Evolutionary conservation across 2,888 invertebrate species (phyloP).

Genomic region (Drymonia ruficornis): DNA sequence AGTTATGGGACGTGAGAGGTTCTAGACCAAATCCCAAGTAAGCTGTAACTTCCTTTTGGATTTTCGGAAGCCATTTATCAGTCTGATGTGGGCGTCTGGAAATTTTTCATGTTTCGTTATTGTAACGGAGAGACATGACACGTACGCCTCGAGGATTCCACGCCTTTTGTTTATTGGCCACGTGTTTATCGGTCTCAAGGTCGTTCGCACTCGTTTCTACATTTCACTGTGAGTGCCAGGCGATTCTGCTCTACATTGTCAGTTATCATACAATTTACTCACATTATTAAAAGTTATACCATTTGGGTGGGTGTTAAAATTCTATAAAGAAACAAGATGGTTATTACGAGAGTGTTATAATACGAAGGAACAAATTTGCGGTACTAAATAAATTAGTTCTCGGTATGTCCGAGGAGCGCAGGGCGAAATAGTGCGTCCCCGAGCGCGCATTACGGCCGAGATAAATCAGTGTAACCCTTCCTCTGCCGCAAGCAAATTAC

Average conservation of each 20-base stretch:
- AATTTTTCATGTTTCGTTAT: conserved; percentile 86
- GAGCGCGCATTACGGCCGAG: conserved; percentile 64
- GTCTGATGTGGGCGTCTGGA: conserved; percentile 85
- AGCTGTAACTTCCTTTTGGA: conserved; percentile 86
- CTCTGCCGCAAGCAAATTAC: conserved; percentile 74
- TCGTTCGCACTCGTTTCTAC: conserved; percentile 32
- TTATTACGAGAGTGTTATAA: conserved; percentile 40
- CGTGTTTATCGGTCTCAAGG: conserved; percentile 56
- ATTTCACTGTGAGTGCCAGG: conserved; percentile 23
- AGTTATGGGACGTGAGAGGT: conserved; percentile 85
- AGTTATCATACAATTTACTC: conserved; percentile 30
- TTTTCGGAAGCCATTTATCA: conserved; percentile 86
- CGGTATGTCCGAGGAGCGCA: conserved; percentile 50
- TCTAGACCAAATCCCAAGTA: conserved; percentile 86
- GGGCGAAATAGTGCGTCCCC: conserved; percentile 72
- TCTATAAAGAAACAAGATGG: conserved; percentile 35
- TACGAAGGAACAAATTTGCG: conserved; percentile 51
- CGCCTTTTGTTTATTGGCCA: conserved; percentile 68
- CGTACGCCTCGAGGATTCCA: conserved; percentile 66
- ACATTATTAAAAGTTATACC: conserved; percentile 26
- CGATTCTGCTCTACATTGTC: conserved; percentile 20
- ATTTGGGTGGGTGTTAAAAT: conserved; percentile 26
- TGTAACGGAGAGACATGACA: conserved; percentile 76
- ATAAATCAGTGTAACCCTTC: conserved; percentile 83
- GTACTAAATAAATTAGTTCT: conserved; percentile 67